A percentile compares a stretch with the other conserved stretches of the same genome.
phyloP scores from a whole-genome alignment of 2,888 invertebrate species.

The Rapana venosa region DNA sequence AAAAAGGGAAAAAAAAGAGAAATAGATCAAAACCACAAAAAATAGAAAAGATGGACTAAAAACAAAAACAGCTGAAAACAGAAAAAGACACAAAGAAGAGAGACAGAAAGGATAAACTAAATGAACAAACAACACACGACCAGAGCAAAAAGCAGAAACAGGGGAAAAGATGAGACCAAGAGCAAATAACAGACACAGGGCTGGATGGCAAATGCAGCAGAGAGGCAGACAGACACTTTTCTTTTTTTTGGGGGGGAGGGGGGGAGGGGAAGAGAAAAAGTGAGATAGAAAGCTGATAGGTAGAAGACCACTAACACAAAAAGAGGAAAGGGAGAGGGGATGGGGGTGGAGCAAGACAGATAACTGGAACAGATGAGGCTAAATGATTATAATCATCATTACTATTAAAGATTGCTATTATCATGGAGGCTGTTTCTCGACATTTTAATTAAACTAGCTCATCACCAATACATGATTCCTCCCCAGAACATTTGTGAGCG shows the following conservation, averaged over 20 bases:
- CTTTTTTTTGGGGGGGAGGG: not conserved
- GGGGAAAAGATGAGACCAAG: not conserved
- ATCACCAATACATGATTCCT: too few species aligned
- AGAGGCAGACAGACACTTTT: not conserved
- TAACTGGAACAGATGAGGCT: not conserved
- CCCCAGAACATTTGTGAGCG: too few species aligned
- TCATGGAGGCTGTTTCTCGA: too few species aligned
- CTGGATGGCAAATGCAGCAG: not conserved
- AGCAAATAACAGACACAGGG: not conserved
- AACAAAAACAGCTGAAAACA: not conserved
- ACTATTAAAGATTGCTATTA: too few species aligned
- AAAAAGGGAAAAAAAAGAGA: not conserved
- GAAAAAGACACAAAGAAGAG: not conserved
- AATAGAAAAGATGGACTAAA: not conserved
- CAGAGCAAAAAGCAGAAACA: not conserved
- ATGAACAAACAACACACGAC: not conserved
- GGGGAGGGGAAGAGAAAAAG: not conserved
- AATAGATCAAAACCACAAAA: not conserved
- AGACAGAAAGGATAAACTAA: not conserved
- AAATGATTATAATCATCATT: too few species aligned
- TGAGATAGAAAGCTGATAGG: not conserved
- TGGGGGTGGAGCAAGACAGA: not conserved
- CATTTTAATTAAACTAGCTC: too few species aligned
- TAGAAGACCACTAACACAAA: not conserved
- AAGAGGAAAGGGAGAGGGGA: constrained; percentile 1